A percentile compares a stretch with the other conserved stretches of the same genome.
These are phyloP conservation scores for Lytechinus variegatus DNA, from an alignment of 35 echinoderm and acorn worm genomes.

Conservation along the genomic window DNA sequence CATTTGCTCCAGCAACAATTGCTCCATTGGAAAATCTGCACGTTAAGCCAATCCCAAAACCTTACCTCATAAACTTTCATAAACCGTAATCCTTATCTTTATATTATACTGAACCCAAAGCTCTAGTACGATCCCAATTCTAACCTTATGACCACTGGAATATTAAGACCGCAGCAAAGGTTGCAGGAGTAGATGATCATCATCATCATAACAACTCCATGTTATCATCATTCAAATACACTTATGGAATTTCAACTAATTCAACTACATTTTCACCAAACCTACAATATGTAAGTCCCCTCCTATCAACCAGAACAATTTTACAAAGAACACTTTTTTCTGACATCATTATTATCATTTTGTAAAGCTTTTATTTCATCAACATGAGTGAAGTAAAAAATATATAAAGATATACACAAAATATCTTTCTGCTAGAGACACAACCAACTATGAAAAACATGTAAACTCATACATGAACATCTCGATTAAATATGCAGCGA, in stretches of 20 bases:
- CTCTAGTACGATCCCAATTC: too few species aligned
- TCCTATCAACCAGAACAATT: neutral
- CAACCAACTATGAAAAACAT: neutral
- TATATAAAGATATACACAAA: slow-evolving; percentile 21
- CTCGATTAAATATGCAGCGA: neutral
- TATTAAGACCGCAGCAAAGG: too few species aligned
- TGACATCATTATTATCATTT: neutral
- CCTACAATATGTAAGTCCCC: neutral
- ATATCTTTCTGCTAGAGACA: neutral
- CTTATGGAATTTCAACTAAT: neutral
- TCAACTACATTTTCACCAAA: neutral
- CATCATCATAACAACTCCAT: neutral
- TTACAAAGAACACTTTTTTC: neutral
- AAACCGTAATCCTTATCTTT: too few species aligned
- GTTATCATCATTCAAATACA: neutral
- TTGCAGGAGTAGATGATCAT: neutral
- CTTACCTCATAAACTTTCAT: too few species aligned
- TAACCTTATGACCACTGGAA: too few species aligned
- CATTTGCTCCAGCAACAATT: too few species aligned
- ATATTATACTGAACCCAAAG: too few species aligned
- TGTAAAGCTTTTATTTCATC: neutral
- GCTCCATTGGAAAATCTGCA: too few species aligned
- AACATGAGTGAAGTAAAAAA: neutral
- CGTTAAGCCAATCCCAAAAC: too few species aligned
- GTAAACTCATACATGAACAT: neutral